Evolutionary conservation across 2,888 invertebrate genomes (phyloP).

Genomic region (Neoscelio sp.): DNA sequence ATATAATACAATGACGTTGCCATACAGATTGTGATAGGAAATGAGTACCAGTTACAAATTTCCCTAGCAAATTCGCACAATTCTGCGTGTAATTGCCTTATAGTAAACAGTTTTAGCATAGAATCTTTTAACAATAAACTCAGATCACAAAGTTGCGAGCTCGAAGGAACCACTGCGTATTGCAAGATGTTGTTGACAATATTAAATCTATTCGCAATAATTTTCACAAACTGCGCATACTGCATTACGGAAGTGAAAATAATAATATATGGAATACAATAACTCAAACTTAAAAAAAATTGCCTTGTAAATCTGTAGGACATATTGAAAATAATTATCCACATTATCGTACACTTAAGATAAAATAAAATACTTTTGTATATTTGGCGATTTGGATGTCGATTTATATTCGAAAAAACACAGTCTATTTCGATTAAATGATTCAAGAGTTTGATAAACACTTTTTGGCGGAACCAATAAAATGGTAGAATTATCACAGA

Average conservation of each 20-base stretch:
- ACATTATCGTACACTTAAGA: neutral
- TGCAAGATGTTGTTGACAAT: conserved; percentile 9
- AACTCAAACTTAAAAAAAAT: neutral
- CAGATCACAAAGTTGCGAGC: neutral
- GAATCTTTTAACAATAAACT: neutral
- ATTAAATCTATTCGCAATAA: neutral
- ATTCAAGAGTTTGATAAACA: conserved; percentile 1
- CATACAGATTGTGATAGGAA: conserved; percentile 11
- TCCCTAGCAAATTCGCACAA: conserved; percentile 1
- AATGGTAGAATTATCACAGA: conserved; percentile 1
- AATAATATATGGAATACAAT: neutral
- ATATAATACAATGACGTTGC: neutral
- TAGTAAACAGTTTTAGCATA: neutral
- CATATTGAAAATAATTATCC: neutral
- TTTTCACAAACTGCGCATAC: conserved; percentile 9
- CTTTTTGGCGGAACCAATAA: conserved; percentile 7
- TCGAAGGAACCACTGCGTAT: neutral
- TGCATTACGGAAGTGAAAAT: neutral
- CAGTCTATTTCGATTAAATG: conserved; percentile 10
- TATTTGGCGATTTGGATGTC: neutral
- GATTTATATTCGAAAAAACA: neutral
- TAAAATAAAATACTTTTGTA: neutral
- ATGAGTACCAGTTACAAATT: conserved; percentile 11
- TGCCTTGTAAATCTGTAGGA: neutral
- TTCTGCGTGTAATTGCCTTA: conserved; percentile 1